Conservation (phyloP, 2,113 vertebrate genomes). For the Bufo bufo region DNA sequence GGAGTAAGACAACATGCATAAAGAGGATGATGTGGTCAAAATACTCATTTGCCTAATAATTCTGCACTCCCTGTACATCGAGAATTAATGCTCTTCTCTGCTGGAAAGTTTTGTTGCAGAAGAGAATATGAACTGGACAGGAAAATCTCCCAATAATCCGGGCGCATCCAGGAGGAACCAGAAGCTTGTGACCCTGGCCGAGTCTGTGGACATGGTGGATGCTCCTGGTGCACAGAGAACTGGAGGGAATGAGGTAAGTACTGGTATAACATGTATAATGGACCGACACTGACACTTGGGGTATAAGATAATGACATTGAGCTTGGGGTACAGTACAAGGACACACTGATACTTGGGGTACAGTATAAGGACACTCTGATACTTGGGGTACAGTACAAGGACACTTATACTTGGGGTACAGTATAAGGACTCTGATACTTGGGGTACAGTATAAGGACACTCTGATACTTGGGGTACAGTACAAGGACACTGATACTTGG, state of each 20-base stretch:
- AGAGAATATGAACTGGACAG: neutral
- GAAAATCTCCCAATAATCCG: neutral
- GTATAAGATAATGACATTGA: neutral
- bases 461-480: neutral
- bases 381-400: neutral
- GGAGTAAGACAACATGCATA: no score
- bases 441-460: neutral
- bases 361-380: neutral
- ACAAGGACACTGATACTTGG: neutral
- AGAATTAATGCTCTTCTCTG: neutral
- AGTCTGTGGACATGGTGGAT: slow-evolving; percentile 44
- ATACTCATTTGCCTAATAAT: no score
- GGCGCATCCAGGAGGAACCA: neutral
- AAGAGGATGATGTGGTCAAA: no score
- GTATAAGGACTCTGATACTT: no score
- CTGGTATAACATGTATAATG: neutral
- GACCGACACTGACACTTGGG: neutral
- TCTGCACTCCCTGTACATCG: neutral
- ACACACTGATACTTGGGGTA: no score
- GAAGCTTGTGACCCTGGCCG: neutral
- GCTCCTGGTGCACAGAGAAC: neutral
- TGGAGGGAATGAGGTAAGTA: slow-evolving; percentile 6
- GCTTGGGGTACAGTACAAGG: neutral
- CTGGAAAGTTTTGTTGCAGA: slow-evolving; percentile 8
- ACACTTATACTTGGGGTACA: no score